Percentiles rank a stretch among this genome's conserved stretches.
phyloP scores from a whole-genome alignment of 1,140 invertebrate genomes.

The Centruroides vittatus region DNA sequence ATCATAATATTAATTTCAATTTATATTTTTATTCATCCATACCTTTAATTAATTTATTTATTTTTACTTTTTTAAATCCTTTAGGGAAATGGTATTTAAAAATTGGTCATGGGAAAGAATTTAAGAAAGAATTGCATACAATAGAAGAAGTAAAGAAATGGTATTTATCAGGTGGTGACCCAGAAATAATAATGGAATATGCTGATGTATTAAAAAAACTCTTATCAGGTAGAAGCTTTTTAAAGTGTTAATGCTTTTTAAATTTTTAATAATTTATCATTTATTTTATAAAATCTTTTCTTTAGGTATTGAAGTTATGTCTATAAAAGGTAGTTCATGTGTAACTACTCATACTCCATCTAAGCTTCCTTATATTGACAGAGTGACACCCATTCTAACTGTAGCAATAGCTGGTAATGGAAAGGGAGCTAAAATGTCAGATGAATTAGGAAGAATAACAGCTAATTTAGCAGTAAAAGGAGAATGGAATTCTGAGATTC shows the following conservation, averaged over 20 bases:
- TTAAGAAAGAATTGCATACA: not conserved
- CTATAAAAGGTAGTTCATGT: not conserved
- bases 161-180: not conserved
- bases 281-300: not conserved
- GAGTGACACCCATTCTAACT: not conserved
- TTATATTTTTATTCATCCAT: too few relatives aligned
- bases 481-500: conserved; percentile 1
- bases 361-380: conserved; percentile 4
- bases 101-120: not conserved
- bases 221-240: not conserved
- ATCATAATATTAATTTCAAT: too few relatives aligned
- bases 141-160: conserved; percentile 1
- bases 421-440: not conserved
- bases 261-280: not conserved
- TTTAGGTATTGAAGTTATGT: not conserved
- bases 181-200: not conserved
- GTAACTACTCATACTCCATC: not conserved
- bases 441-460: conserved; percentile 8
- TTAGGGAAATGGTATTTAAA: conserved; percentile 1
- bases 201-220: not conserved
- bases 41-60: too few relatives aligned
- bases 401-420: conserved; percentile 7
- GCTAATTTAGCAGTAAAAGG: not conserved
- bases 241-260: not conserved
- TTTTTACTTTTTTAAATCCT: not conserved